phyloP scores from a whole-genome alignment of 1,140 invertebrate genomes.

The Drosophila pachea region DNA sequence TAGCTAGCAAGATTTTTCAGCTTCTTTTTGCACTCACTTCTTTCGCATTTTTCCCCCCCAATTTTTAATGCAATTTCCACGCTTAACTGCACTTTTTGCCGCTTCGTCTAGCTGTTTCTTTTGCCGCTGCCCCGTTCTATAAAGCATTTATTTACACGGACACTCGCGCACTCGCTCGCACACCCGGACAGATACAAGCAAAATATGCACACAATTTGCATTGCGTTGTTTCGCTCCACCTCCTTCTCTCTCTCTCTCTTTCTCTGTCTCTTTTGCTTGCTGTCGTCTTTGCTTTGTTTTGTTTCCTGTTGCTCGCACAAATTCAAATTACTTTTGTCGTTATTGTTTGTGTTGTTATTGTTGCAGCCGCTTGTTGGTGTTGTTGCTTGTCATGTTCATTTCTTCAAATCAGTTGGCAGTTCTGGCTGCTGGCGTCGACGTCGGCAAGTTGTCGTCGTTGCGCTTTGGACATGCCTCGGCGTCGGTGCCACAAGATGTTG shows the following conservation, averaged over 20 bases:
- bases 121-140: conserved; percentile 44
- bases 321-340: conserved; percentile 69
- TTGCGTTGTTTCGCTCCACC: conserved; percentile 15
- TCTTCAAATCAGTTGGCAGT: conserved; percentile 56
- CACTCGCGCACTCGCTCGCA: conserved; percentile 17
- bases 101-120: conserved; percentile 48
- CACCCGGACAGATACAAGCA: conserved; percentile 35
- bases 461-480: conserved; percentile 24
- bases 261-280: conserved; percentile 7
- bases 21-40: conserved; percentile 26
- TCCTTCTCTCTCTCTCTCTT: conserved; percentile 8
- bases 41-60: conserved; percentile 56
- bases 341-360: conserved; percentile 58
- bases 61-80: conserved; percentile 76
- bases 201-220: conserved; percentile 69
- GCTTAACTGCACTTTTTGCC: conserved; percentile 73
- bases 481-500: conserved; percentile 35
- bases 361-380: conserved; percentile 18
- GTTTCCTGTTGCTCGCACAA: conserved; percentile 52
- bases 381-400: conserved; percentile 44
- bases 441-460: conserved; percentile 6
- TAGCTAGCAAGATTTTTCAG: conserved; percentile 49
- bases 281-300: conserved; percentile 29
- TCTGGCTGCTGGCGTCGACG: conserved; percentile 22
- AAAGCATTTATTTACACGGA: conserved; percentile 71